Conservation (phyloP, 2,113 vertebrate genomes). For the Hydrochoerus hydrochaeris region DNA sequence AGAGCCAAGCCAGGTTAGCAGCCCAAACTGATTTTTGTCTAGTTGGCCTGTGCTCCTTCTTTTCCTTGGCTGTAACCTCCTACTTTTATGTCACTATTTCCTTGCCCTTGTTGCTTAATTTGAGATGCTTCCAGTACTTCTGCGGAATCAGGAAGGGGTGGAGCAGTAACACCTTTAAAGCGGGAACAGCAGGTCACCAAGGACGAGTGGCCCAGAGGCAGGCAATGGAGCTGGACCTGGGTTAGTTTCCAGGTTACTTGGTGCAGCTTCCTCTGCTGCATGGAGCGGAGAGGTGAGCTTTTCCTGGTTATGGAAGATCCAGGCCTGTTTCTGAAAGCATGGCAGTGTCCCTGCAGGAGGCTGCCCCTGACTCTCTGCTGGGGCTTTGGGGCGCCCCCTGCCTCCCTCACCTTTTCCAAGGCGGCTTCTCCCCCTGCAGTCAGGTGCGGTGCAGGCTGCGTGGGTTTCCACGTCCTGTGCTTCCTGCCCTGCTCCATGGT, state of each 20-base stretch:
- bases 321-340: not conserved
- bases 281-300: not conserved
- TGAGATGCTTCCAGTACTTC: not conserved
- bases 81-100: not conserved
- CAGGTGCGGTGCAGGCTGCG: too few species aligned
- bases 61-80: not conserved
- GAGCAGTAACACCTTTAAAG: not conserved
- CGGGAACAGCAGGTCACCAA: not conserved
- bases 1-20: not conserved
- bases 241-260: not conserved
- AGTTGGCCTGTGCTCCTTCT: not conserved
- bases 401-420: not conserved
- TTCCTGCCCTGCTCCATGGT: not conserved
- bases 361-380: not conserved
- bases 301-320: not conserved
- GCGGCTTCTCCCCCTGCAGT: not conserved
- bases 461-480: not conserved
- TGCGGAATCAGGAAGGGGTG: not conserved
- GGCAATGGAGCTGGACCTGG: not conserved
- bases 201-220: not conserved
- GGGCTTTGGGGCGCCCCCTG: not conserved
- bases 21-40: not conserved
- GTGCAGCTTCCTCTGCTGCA: not conserved
- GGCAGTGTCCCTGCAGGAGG: not conserved
- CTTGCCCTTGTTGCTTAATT: not conserved